These are phyloP conservation scores for human (Homo sapiens) DNA, from an alignment of 2,113 vertebrate species.

Conservation along the genomic window DNA sequence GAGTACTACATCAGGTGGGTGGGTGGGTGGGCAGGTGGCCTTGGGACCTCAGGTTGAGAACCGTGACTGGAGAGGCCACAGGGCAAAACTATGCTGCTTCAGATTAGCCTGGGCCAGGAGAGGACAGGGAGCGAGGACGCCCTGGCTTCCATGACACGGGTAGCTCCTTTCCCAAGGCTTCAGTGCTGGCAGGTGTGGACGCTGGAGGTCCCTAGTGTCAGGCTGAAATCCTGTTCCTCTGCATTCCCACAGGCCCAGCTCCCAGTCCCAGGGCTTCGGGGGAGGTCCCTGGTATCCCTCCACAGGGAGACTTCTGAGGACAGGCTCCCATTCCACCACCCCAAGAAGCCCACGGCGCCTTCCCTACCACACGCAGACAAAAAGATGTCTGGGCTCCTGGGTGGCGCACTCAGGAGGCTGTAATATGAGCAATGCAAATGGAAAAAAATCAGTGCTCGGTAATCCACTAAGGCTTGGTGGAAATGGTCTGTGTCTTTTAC, in stretches of 20 bases:
- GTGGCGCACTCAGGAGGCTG: not conserved
- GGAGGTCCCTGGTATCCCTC: not conserved
- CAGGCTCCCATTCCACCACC: not conserved
- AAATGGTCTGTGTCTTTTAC: not conserved
- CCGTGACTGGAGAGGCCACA: not conserved
- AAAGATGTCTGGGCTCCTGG: not conserved
- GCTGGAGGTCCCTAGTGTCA: not conserved
- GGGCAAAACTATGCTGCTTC: not conserved
- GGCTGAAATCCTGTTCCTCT: not conserved
- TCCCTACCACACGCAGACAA: not conserved
- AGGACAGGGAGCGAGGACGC: rapidly evolving
- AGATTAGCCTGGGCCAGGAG: not conserved
- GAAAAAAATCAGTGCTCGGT: not conserved
- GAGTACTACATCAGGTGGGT: not conserved
- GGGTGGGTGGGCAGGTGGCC: not conserved
- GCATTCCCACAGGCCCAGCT: not conserved
- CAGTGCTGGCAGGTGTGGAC: not conserved
- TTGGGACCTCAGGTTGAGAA: not conserved
- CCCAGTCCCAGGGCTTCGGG: not conserved
- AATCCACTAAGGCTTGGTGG: not conserved
- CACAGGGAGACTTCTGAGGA: too few relatives aligned
- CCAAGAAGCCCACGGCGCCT: not conserved
- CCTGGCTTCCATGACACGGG: not conserved
- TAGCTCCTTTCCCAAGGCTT: not conserved
- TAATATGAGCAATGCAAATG: not conserved